Percentiles rank a stretch among this genome's conserved stretches.
Evolutionary conservation across 2,797 vertebrate species (phyloP).

Genomic region (Ciconia nigra): DNA sequence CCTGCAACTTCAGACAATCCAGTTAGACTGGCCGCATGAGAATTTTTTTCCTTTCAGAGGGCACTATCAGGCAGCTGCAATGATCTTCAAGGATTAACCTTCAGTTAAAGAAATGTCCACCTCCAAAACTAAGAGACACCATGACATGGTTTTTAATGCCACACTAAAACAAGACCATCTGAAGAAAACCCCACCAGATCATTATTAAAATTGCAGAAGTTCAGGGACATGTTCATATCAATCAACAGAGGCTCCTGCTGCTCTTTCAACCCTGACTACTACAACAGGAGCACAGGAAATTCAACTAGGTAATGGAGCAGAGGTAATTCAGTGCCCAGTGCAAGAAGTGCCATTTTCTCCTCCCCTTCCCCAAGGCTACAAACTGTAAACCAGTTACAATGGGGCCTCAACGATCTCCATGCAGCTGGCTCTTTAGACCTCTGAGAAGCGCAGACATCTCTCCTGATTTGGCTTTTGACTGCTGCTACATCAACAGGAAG

Average conservation of each 20-base stretch:
- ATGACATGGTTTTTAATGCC: background rate
- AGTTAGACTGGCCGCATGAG: background rate
- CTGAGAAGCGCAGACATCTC: background rate
- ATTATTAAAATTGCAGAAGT: background rate
- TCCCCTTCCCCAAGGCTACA: background rate
- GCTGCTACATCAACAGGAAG: background rate
- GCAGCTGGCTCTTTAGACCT: background rate
- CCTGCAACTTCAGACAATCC: background rate
- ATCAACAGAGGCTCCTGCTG: background rate
- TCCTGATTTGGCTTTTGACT: background rate
- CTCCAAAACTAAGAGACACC: background rate
- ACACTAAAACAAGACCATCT: background rate
- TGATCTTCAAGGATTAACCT: background rate
- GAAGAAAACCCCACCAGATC: background rate
- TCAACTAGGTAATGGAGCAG: background rate
- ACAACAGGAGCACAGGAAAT: background rate
- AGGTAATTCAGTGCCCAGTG: background rate
- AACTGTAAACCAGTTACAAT: background rate
- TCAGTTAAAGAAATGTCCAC: background rate
- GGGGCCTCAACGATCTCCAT: background rate
- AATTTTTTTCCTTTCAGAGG: background rate
- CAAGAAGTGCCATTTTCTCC: accelerated
- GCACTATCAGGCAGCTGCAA: background rate
- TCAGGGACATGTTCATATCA: background rate
- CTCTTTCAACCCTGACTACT: background rate